phyloP scores from a whole-genome alignment of 1,140 invertebrate species.

The Diabrotica undecimpunctata region DNA sequence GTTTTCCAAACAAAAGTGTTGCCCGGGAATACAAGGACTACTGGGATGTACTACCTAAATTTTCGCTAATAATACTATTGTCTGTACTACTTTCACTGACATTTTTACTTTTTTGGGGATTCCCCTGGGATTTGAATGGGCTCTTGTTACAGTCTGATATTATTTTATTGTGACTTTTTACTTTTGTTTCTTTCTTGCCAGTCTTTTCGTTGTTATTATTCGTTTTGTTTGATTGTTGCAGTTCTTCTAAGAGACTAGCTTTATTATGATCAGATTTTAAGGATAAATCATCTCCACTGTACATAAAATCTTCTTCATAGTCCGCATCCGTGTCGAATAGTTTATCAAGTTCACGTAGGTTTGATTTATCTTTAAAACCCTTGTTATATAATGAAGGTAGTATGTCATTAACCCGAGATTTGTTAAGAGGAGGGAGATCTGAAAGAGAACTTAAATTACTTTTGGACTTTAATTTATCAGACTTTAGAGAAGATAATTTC shows the following conservation, averaged over 20 bases:
- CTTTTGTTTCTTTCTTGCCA: not conserved
- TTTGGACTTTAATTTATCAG: constrained; percentile 38
- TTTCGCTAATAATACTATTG: not conserved
- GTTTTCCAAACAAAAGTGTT: no score
- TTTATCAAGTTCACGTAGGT: constrained; percentile 34
- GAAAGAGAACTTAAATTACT: constrained; percentile 28
- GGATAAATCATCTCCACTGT: constrained; percentile 27
- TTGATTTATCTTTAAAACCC: constrained; percentile 37
- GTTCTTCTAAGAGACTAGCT: constrained; percentile 13
- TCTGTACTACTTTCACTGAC: not conserved
- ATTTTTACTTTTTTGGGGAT: not conserved
- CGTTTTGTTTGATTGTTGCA: constrained; percentile 2
- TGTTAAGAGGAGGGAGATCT: constrained; percentile 38
- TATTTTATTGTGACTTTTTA: constrained; percentile 1
- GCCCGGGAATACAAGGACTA: no score
- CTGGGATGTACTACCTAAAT: no score
- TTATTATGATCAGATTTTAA: constrained; percentile 16
- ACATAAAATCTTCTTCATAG: constrained; percentile 44
- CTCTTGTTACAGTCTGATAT: constrained; percentile 13
- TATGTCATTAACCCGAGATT: constrained; percentile 36
- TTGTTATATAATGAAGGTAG: constrained; percentile 42
- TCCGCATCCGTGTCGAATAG: constrained; percentile 33
- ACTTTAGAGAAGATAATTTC: constrained; percentile 30
- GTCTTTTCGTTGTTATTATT: not conserved
- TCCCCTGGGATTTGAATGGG: constrained; percentile 3